A percentile compares a stretch with the other conserved stretches of the same genome.
These are phyloP conservation scores for Protodeltote pygarga DNA, from an alignment of 2,888 invertebrate species.

Conservation along the genomic window DNA sequence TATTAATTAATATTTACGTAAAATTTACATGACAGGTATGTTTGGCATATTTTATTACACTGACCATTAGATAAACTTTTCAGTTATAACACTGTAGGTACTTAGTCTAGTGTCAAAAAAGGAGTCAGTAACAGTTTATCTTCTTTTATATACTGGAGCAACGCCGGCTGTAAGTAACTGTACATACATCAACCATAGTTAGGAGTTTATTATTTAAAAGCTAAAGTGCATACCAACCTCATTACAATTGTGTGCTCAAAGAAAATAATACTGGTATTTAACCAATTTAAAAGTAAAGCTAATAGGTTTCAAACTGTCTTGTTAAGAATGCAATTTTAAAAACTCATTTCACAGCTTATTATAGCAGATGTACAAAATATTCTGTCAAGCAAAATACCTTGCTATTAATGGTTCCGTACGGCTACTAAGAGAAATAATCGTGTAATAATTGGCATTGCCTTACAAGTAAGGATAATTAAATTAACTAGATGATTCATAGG, in stretches of 20 bases:
- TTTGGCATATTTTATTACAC: too few relatives aligned
- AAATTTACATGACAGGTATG: too few relatives aligned
- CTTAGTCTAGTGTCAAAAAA: too few relatives aligned
- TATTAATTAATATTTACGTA: too few relatives aligned
- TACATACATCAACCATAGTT: too few relatives aligned
- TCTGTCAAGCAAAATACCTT: conserved; percentile 33
- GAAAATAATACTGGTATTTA: conserved; percentile 8
- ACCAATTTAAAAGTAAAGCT: conserved; percentile 35
- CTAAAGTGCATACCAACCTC: neutral
- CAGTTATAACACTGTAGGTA: too few relatives aligned
- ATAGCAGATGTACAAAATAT: conserved; percentile 57
- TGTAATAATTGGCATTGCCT: conserved; percentile 30
- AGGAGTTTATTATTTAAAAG: too few relatives aligned
- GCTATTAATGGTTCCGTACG: conserved; percentile 43
- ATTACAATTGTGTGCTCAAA: neutral
- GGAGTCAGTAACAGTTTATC: too few relatives aligned
- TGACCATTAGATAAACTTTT: too few relatives aligned
- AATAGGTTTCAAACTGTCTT: conserved; percentile 30
- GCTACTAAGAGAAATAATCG: conserved; percentile 40
- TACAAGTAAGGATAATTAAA: conserved; percentile 29
- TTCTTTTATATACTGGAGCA: too few relatives aligned
- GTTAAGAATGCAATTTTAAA: conserved; percentile 56
- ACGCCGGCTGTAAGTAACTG: too few relatives aligned
- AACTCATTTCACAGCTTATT: conserved; percentile 49
- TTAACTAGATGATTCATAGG: conserved; percentile 34